Conservation (phyloP, 2,797 vertebrate genomes). For the Chelon labrosus region DNA sequence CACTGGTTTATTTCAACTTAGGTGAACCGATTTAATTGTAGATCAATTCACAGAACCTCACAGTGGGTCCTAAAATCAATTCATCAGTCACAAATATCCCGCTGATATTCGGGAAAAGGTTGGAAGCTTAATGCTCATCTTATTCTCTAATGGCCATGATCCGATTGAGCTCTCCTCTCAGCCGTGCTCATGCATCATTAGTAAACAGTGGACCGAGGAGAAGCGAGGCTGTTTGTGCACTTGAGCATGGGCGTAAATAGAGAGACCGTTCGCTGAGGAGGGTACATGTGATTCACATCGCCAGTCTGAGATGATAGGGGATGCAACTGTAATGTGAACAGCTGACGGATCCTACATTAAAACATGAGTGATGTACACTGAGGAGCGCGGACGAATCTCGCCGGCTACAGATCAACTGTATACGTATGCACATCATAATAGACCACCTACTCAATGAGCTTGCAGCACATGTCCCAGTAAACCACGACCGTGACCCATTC, state of each 20-base stretch:
- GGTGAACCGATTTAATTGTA: constrained; percentile 4
- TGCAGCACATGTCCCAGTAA: neutral
- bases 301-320: constrained; percentile 35
- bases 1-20: constrained; percentile 19
- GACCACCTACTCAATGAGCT: no score
- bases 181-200: constrained; percentile 39
- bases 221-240: constrained; percentile 39
- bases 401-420: neutral
- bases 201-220: constrained; percentile 44
- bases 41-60: neutral
- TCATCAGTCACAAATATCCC: constrained; percentile 22
- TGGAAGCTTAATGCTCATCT: constrained; percentile 35
- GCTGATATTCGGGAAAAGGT: constrained; percentile 43
- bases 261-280: constrained; percentile 27
- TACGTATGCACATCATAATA: no score
- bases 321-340: constrained; percentile 19
- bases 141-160: constrained; percentile 50
- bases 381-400: constrained; percentile 15
- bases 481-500: neutral
- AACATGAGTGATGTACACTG: constrained; percentile 12
- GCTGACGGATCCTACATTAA: constrained; percentile 3
- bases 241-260: constrained; percentile 28
- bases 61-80: constrained; percentile 10
- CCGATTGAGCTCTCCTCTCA: constrained; percentile 50
- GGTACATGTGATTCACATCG: constrained; percentile 36